Base-by-base conservation (phyloP, 2,797 vertebrate genomes). In the Aulostomus chinensis region DNA sequence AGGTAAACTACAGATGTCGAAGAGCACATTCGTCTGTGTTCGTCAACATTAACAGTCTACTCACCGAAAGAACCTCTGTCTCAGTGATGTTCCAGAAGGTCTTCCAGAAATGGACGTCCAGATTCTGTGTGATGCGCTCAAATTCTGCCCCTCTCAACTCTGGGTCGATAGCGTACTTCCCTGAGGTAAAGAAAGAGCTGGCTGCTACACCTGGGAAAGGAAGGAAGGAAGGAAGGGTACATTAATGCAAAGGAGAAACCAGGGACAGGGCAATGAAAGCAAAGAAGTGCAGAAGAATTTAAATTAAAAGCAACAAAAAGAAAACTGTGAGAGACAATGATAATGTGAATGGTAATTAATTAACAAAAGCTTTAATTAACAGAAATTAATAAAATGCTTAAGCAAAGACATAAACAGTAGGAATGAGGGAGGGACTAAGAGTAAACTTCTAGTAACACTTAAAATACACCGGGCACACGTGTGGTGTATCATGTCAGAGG, bases 81-180 rank as follows among this genome's bases (percentile, higher is more conserved):
- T 96, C 95, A 0, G 94, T 95, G 54, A 97, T 88, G 62, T 96
- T 96, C 94, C 95, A 97, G 85, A 95, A 97, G 2, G 83, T 71
- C 68, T 96, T 97, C 95, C 95, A 97, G 78, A 97, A 97, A 61
- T 94, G 93, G 13, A 96, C 91, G 0, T 97, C 95, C 60, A 97
- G 79, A 80, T 95, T 95, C 76, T 96, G 95, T 12, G 90, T 95
- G 73, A 96, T 93, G 16, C 95, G 91, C 49, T 96, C 94, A 69
- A 92, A 97, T 73, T 95, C 94, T 0, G 83, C 66, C 35, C 95
- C 95, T n/a, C 95, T 91, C 16, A 96, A 84, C 77, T 97, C 95
- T 0, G 95, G 95, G 81, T 97, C 95, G 0, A 97, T 93, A 31
- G 93, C 95, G 2, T 94, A 96, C 57, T 94, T 94, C 25, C 95